A percentile compares a stretch with the other conserved stretches of the same genome.
Conservation (phyloP, 2,113 vertebrate genomes). For the Neodon shergylaensis region DNA sequence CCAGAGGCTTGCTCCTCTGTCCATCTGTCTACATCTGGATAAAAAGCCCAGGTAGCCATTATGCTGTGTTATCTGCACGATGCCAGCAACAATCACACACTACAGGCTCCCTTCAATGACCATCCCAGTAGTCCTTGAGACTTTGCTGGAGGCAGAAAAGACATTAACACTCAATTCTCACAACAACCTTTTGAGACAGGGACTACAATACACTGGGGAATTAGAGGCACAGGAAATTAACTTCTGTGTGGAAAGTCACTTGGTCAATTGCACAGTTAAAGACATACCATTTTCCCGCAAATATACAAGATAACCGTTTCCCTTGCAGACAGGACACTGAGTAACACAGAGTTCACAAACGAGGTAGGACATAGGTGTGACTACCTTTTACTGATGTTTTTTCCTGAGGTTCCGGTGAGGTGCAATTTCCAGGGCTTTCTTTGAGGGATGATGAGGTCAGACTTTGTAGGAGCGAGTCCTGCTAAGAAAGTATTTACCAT, state of each 20-base stretch:
- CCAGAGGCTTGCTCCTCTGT: background rate
- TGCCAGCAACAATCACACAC: background rate
- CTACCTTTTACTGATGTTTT: constrained; percentile 82
- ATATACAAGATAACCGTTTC: background rate
- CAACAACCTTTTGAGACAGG: background rate
- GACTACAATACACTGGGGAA: background rate
- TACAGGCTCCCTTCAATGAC: background rate
- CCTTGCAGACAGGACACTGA: background rate
- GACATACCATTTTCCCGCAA: background rate
- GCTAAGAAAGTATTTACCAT: constrained; percentile 28
- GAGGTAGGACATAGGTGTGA: background rate
- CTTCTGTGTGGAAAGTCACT: background rate
- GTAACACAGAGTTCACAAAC: background rate
- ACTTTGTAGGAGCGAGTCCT: constrained; percentile 81
- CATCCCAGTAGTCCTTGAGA: background rate
- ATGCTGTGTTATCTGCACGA: too few species aligned
- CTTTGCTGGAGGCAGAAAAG: background rate
- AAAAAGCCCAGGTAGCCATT: background rate
- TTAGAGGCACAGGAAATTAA: background rate
- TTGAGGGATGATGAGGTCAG: constrained; percentile 75
- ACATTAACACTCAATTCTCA: background rate
- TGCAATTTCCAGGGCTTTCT: constrained; percentile 72
- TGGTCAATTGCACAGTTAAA: background rate
- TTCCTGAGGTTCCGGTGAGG: constrained; percentile 70
- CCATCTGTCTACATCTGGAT: background rate